A percentile compares a stretch with the other conserved stretches of the same genome.
Evolutionary conservation across 2,888 invertebrate species (phyloP).

Genomic region (Watsonalla cultraria): DNA sequence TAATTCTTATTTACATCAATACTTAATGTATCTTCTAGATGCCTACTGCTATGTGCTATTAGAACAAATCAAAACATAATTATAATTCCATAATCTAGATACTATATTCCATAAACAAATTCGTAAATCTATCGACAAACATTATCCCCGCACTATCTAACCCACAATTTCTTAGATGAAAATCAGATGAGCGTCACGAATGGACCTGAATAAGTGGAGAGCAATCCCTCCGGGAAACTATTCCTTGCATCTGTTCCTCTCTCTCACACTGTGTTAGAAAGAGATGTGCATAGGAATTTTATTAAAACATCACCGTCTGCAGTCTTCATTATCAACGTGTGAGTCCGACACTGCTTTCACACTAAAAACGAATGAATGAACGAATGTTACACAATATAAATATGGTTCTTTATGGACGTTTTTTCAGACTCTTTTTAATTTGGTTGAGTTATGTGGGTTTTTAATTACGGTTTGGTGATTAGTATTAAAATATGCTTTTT

Average conservation of each 20-base stretch:
- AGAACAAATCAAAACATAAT: no score
- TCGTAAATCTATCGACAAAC: background rate
- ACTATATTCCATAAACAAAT: no score
- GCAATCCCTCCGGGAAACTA: constrained; percentile 31
- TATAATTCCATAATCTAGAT: no score
- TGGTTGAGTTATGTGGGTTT: background rate
- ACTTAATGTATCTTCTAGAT: no score
- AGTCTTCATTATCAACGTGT: constrained; percentile 65
- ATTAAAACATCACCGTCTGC: constrained; percentile 56
- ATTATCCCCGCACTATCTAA: constrained; percentile 17
- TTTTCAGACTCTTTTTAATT: background rate
- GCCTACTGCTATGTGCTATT: no score
- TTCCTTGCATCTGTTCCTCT: constrained; percentile 22
- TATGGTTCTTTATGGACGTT: constrained; percentile 32
- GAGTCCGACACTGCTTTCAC: constrained; percentile 51
- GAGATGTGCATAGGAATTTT: constrained; percentile 39
- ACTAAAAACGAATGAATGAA: constrained; percentile 40
- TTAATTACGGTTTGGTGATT: background rate
- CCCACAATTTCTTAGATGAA: constrained; percentile 45
- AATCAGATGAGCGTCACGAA: constrained; percentile 61
- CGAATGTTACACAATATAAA: constrained; percentile 58
- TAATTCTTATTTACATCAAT: no score
- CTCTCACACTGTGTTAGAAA: constrained; percentile 17
- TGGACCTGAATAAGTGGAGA: constrained; percentile 35
- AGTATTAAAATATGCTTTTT: background rate